Evolutionary conservation across 1,140 invertebrate genomes (phyloP), one percentile per base, ranked within the genome.

Genomic region (Leptinotarsa defecta): DNA sequence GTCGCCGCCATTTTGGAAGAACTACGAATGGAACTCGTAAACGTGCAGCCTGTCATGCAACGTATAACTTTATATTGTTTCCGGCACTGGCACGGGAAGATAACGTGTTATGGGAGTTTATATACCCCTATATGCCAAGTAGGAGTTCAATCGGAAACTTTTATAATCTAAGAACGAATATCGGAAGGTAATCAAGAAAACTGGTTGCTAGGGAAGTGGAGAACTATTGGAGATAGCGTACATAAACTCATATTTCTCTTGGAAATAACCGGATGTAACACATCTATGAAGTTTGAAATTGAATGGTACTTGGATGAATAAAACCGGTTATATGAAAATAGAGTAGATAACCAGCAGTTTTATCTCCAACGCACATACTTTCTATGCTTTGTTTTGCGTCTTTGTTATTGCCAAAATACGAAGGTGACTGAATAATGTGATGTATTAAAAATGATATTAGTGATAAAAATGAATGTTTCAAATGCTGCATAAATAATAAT

Each of bases 31-130:
- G 6, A 57, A 57, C 52, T 57, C 52, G 52, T 19, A 57, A 57
- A 57, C 17, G 52, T n/a, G 52, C 52, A 15, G 17, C 52, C 2
- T 57, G 52, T 57, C 52, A 57, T 57, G 52, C 52, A 57, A 17
- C 15, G 52, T 15, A 57, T 57, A 57, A 57, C 52, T 57, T 57
- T 57, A 57, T 57, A 57, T 57, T 57, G 52, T 57, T 57, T 15
- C 52, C 52, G 17, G 52, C 52, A 57, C 52, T 57, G 52, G 15
- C n/a, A 15, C 52, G 52, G 13, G 52, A 57, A 57, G 52, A 57
- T 57, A 57, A 57, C 52, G 52, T 15, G 52, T 57, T 57, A 57
- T 57, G n/a, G 52, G 52, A 19, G 52, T 57, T 57, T 57, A 57
- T 57, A 57, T 57, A 17, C 52, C 52, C 52, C 4, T 57, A 57